Base-by-base conservation (phyloP, 53 echinoderm and acorn worm species). In the Mesocentrotus franciscanus region DNA sequence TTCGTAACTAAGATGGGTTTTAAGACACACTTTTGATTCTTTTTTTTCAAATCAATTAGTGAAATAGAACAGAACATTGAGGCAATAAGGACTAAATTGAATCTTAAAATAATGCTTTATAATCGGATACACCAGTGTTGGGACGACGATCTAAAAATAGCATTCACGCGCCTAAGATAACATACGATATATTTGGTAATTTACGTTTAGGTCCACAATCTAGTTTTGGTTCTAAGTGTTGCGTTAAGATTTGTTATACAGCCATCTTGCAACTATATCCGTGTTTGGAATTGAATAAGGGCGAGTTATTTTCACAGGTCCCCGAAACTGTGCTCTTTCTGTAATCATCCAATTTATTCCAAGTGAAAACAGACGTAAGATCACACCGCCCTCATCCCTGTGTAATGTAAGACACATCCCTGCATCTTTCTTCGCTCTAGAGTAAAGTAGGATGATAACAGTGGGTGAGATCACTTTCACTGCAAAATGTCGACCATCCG, bases 311-410 rank as follows among this genome's bases (percentile, higher is more conserved):
- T 81, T 81, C 81, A 81, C 81, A 81, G 42, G 81, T 81, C 42
- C 42, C 81, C 81, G 81, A 81, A 81, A 81, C 81, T 42, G 42
- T 64, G 64, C 64, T 64, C 76, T 81, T 33, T 81, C 17, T 15
- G 81, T 81, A 81, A 81, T 81, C 81, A 81, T 42, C 81, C 81
- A 81, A 81, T 81, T 81, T 81, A 81, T 42, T 81, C 36, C 81
- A 81, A 81, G 81, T 81, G 81, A 81, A 81, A 81, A 81, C 81
- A 81, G 81, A 36, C 81, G 81, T 81, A 81, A 81, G 34, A 81
- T 81, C 81, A 81, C 81, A 81, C 81, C 81, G 81, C 39, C 22
- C 15, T 42, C 42, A 81, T 36, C 81, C 32, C 42, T 18, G 1
- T 6, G 81, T 39, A 81, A 81, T 81, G 81, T 9, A 8, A 81